Evolutionary conservation across 2,113 vertebrate species (phyloP).

Genomic region (Conger conger): DNA sequence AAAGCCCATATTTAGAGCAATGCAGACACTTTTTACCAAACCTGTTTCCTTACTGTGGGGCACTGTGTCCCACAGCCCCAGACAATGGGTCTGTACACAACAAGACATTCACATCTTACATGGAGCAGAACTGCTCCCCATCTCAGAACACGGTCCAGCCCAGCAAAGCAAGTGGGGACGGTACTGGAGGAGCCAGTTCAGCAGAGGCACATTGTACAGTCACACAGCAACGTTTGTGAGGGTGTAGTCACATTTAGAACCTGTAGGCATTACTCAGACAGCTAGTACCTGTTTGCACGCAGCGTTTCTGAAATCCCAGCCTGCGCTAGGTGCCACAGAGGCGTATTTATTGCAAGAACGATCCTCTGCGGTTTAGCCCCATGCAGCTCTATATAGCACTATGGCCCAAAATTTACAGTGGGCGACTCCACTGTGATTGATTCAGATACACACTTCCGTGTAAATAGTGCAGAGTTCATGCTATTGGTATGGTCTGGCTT

Average conservation of each 20-base stretch:
- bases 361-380: background rate
- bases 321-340: background rate
- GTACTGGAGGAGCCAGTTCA: background rate
- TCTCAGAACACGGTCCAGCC: background rate
- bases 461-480: background rate
- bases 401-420: no score
- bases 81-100: background rate
- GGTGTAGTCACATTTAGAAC: background rate
- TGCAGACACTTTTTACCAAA: constrained; percentile 8
- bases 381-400: no score
- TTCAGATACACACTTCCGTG: background rate
- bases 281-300: background rate
- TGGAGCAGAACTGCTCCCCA: background rate
- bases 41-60: constrained; percentile 7
- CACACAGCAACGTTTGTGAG: background rate
- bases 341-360: background rate
- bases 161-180: background rate
- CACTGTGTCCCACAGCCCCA: background rate
- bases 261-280: no score
- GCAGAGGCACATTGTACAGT: background rate
- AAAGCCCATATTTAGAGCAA: constrained; percentile 17
- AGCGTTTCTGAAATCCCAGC: background rate
- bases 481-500: background rate
- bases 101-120: background rate
- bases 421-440: background rate